A percentile compares a stretch with the other conserved stretches of the same genome.
phyloP scores from a whole-genome alignment of 2,888 invertebrate species.

The Drosophila austrosaltans region DNA sequence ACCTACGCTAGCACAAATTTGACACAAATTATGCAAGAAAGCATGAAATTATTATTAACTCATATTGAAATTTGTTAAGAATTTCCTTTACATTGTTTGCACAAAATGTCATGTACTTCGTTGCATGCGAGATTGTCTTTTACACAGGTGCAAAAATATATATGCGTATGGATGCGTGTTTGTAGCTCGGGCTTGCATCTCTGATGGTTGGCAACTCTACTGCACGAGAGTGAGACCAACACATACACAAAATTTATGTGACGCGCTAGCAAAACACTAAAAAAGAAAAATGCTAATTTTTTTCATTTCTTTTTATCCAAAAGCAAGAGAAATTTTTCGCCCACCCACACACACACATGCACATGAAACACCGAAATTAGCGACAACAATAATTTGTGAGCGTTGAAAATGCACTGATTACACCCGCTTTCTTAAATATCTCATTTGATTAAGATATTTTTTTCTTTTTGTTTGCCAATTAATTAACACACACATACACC shows the following conservation, averaged over 20 bases:
- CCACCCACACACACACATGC: constrained; percentile 35
- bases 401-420: constrained; percentile 36
- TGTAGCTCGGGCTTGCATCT: constrained; percentile 41
- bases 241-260: constrained; percentile 75
- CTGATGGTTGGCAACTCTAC: constrained; percentile 74
- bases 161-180: constrained; percentile 33
- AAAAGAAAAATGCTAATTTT: constrained; percentile 33
- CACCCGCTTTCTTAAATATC: constrained; percentile 29
- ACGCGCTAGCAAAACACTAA: constrained; percentile 61
- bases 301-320: constrained; percentile 13
- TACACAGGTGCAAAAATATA: constrained; percentile 73
- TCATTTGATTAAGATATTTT: constrained; percentile 32
- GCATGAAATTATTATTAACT: background rate
- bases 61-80: background rate
- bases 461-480: constrained; percentile 51
- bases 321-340: constrained; percentile 28
- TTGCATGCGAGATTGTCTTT: constrained; percentile 45
- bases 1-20: constrained; percentile 3
- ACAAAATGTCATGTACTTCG: background rate
- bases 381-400: constrained; percentile 37
- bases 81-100: background rate
- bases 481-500: constrained; percentile 62
- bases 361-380: constrained; percentile 42
- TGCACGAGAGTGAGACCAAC: constrained; percentile 57
- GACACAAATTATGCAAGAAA: constrained; percentile 11